Conservation (phyloP, 2,888 invertebrate genomes). For the Heliconius charithonia region DNA sequence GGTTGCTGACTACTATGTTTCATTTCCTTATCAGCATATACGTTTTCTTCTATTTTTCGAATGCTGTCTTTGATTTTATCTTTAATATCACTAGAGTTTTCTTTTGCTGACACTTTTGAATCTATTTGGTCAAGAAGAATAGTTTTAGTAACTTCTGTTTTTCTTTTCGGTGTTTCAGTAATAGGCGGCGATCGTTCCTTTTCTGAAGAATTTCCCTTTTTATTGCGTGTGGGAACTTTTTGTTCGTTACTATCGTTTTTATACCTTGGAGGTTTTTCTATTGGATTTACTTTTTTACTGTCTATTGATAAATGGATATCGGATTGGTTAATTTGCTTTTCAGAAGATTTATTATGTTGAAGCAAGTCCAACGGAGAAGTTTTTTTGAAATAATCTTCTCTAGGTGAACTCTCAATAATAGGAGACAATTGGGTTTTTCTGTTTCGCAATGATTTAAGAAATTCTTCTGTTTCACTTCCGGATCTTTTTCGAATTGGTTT, state of each 20-base stretch:
- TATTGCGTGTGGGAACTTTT: constrained; percentile 69
- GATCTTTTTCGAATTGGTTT: constrained; percentile 83
- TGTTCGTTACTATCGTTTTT: constrained; percentile 75
- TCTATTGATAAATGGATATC: constrained; percentile 60
- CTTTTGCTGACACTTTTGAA: constrained; percentile 63
- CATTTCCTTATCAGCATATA: constrained; percentile 84
- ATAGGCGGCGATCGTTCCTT: constrained; percentile 70
- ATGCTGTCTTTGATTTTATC: constrained; percentile 80
- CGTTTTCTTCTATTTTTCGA: constrained; percentile 77
- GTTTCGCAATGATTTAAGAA: constrained; percentile 79
- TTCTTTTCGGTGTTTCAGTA: constrained; percentile 73
- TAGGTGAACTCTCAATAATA: constrained; percentile 89
- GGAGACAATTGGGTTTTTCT: constrained; percentile 89
- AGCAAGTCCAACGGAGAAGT: constrained; percentile 72
- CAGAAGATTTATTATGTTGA: constrained; percentile 66
- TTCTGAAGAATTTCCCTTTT: constrained; percentile 71
- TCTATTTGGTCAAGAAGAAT: constrained; percentile 74
- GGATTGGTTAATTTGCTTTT: constrained; percentile 62
- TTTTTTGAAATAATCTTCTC: constrained; percentile 87
- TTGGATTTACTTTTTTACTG: constrained; percentile 75
- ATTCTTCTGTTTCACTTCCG: constrained; percentile 85
- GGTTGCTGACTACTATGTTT: constrained; percentile 89
- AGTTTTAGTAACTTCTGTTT: constrained; percentile 70
- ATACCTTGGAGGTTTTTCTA: constrained; percentile 76
- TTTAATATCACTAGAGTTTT: constrained; percentile 69